A percentile compares a stretch with the other conserved stretches of the same genome.
Evolutionary conservation across 2,113 vertebrate genomes (phyloP).

Genomic region (Ornithorhynchus anatinus): DNA sequence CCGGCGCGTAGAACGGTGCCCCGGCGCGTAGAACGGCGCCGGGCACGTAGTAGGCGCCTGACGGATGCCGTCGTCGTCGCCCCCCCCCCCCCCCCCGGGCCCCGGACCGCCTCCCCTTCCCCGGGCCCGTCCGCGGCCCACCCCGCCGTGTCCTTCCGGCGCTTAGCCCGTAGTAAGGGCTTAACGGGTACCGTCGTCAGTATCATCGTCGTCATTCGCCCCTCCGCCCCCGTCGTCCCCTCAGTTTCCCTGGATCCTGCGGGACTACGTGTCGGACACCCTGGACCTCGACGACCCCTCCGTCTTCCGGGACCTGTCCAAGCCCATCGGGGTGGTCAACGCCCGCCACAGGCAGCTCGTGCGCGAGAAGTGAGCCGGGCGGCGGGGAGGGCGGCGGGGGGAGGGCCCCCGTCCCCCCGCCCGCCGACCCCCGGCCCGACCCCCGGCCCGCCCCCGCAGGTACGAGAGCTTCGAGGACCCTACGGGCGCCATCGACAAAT

Average conservation of each 20-base stretch:
- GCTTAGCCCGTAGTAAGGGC: no score
- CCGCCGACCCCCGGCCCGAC: neutral
- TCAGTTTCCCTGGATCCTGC: constrained; percentile 95
- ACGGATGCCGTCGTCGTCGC: neutral
- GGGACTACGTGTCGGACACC: constrained; percentile 85
- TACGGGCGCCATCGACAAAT: constrained; percentile 91
- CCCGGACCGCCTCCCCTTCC: neutral
- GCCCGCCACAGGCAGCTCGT: constrained; percentile 90
- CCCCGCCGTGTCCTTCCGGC: no score
- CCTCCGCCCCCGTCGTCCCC: neutral
- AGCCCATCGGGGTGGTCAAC: constrained; percentile 95
- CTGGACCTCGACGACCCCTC: constrained; percentile 86
- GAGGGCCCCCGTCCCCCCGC: no score
- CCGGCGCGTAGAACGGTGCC: neutral
- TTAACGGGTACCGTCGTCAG: no score
- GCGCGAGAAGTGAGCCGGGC: constrained; percentile 87
- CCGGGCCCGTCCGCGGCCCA: no score
- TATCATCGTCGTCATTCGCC: no score
- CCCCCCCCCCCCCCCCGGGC: neutral
- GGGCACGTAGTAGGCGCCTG: neutral
- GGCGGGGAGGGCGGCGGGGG: neutral
- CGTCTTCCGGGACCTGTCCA: constrained; percentile 93
- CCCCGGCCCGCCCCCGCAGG: constrained; percentile 54
- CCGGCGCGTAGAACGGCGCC: neutral
- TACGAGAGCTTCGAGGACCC: constrained; percentile 98